Evolutionary conservation across 2,888 invertebrate genomes (phyloP).

Genomic region (Trachelus tabidus): DNA sequence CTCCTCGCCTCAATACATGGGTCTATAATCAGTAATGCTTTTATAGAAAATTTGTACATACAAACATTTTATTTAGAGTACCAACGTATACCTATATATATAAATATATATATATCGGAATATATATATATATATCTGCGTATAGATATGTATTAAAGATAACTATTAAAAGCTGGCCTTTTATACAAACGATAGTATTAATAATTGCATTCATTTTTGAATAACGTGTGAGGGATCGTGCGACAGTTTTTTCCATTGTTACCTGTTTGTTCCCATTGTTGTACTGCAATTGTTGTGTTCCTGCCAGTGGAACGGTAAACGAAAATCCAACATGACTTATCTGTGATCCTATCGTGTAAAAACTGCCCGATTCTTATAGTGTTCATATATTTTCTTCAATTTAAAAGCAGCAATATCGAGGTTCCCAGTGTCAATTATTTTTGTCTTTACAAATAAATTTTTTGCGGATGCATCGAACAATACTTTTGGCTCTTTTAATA

Average conservation of each 20-base stretch:
- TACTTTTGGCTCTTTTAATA: neutral
- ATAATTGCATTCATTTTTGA: neutral
- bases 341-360: neutral
- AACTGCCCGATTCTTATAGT: neutral
- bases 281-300: neutral
- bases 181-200: slow-evolving; percentile 30
- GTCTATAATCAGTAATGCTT: slow-evolving; percentile 53
- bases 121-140: slow-evolving; percentile 25
- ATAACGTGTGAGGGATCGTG: neutral
- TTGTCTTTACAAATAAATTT: neutral
- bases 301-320: neutral
- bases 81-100: slow-evolving; percentile 27
- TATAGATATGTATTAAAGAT: slow-evolving; percentile 17
- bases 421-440: neutral
- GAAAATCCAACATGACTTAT: neutral
- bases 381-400: neutral
- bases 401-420: neutral
- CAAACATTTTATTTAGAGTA: slow-evolving; percentile 36
- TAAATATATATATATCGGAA: slow-evolving; percentile 28
- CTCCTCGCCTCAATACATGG: slow-evolving; percentile 63
- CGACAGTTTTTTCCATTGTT: neutral
- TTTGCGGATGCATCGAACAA: neutral
- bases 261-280: too few relatives aligned
- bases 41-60: slow-evolving; percentile 50
- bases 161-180: slow-evolving; percentile 51